A percentile compares a stretch with the other conserved stretches of the same genome.
These are phyloP conservation scores for Candidula unifasciata DNA, from an alignment of 2,888 invertebrate species.

Conservation along the genomic window DNA sequence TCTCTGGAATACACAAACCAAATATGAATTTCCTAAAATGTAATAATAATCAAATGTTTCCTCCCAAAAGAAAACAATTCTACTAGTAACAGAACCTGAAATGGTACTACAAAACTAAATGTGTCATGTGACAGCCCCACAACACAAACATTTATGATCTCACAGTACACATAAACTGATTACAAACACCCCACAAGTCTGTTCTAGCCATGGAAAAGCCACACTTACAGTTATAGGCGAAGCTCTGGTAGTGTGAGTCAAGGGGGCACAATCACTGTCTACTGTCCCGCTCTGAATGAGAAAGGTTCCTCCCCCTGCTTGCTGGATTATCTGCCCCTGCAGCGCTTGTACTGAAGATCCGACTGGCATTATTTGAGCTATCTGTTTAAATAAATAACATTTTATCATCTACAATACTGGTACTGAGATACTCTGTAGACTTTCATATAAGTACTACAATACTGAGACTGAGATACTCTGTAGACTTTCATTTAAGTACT, in stretches of 20 bases:
- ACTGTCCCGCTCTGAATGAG: conserved; percentile 83
- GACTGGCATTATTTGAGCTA: conserved; percentile 63
- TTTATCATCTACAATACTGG: too few species aligned
- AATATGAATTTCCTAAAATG: too few species aligned
- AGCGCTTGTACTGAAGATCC: conserved; percentile 69
- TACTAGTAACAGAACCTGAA: too few species aligned
- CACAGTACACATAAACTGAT: neutral
- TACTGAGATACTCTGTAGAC: too few species aligned
- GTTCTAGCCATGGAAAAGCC: neutral
- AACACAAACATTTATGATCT: neutral
- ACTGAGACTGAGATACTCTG: too few species aligned
- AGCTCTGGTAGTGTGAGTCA: conserved; percentile 88
- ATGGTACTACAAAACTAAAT: too few species aligned
- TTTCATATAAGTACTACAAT: too few species aligned
- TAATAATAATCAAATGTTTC: too few species aligned
- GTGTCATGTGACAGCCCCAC: neutral
- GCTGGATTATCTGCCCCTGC: conserved; percentile 77
- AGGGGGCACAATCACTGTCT: conserved; percentile 80
- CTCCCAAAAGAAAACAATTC: too few species aligned
- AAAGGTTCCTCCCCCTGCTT: conserved; percentile 80
- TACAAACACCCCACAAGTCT: neutral
- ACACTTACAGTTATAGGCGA: conserved; percentile 92
- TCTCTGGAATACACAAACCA: too few species aligned
- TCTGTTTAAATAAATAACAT: conserved; percentile 38
- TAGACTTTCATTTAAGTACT: too few species aligned